Evolutionary conservation across 2,888 invertebrate species (phyloP), one percentile per base, ranked within the genome.

Genomic region (Drosophila neutralis): DNA sequence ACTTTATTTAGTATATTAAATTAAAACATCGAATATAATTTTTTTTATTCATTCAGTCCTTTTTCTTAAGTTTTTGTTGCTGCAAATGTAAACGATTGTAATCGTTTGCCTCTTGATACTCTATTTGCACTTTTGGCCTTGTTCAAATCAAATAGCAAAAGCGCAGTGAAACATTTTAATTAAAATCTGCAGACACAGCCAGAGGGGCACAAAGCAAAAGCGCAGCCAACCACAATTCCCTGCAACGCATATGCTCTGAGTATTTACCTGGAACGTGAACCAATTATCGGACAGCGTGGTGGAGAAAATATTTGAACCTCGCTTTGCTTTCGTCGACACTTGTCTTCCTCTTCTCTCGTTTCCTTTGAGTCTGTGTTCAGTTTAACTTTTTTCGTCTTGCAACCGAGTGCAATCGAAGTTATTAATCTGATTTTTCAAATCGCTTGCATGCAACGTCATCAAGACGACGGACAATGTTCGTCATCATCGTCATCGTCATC

Each of bases 251-350:
- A 83, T 83, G 90, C 77, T 76, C 69, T 66, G 52, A 69, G 87
- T 88, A 57, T 89, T 86, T 88, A 84, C 90, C 84, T 90, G 90
- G 66, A 83, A 84, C 90, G 90, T 85, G 90, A 85, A 89, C 90
- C 90, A 86, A 86, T 90, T 90, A 86, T 90, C 73, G 67, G 54
- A 33, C 58, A 51, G 60, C 60, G 63, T 29, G 59, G 61, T 31
- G 54, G 54, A 66, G 62, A 69, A 73, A 60, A 66, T 56, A 60
- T 62, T 75, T 38, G 48, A 74, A 40, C 27, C 62, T 54, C n/a
- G 31, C 61, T 62, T 73, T 53, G 45, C 58, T 67, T 40, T 49
- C 53, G 61, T 80, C 75, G 64, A 64, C 69, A 69, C 69, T 59
- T 42, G 35, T 56, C 29, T 56, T 49, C 38, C 51, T 64, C n/a